These are phyloP conservation scores for Protonibea diacanthus DNA, from an alignment of 2,797 vertebrate species.

Conservation along the genomic window DNA sequence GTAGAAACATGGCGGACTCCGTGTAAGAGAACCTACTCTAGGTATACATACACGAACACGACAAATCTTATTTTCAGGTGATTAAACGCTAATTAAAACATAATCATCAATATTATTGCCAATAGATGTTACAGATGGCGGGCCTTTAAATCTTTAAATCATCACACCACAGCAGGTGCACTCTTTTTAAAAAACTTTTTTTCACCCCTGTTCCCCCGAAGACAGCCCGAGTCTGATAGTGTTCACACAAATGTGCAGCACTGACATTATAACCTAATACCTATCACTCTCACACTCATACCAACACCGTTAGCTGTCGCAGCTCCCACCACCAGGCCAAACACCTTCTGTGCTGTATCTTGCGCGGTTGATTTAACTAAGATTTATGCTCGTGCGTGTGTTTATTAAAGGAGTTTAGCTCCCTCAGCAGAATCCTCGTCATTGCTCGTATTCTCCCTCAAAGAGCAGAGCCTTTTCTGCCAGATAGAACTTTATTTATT, in stretches of 20 bases:
- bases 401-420: not conserved
- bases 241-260: not conserved
- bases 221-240: not conserved
- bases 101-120: too few relatives aligned
- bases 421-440: not conserved
- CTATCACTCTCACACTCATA: not conserved
- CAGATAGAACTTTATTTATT: not conserved
- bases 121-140: too few relatives aligned
- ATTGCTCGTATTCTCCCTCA: not conserved
- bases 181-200: not conserved
- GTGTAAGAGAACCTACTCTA: too few relatives aligned
- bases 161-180: not conserved
- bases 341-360: not conserved
- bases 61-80: too few relatives aligned
- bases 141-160: not conserved
- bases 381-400: constrained; percentile 1
- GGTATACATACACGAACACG: too few relatives aligned
- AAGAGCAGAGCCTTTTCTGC: not conserved
- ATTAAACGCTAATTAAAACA: too few relatives aligned
- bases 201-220: not conserved
- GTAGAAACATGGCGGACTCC: too few relatives aligned
- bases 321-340: not conserved
- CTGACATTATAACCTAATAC: not conserved
- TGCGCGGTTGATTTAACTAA: not conserved
- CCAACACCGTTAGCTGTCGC: not conserved